phyloP scores from a whole-genome alignment of 1,140 invertebrate genomes.

The Drosophila bocqueti region DNA sequence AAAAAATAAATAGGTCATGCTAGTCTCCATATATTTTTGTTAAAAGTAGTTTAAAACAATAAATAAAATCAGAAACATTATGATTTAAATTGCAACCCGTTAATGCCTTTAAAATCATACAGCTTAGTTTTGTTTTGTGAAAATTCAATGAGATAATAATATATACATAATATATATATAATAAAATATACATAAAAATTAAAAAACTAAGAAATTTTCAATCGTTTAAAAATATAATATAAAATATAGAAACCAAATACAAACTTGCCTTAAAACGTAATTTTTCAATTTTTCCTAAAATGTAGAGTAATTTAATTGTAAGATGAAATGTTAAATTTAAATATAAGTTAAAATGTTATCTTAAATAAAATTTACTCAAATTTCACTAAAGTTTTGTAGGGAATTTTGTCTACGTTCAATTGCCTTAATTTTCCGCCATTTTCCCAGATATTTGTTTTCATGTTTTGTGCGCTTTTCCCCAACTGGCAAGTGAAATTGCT shows the following conservation, averaged over 20 bases:
- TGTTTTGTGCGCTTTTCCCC: conserved; percentile 21
- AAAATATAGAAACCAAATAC: neutral
- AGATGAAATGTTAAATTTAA: neutral
- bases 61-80: too few relatives aligned
- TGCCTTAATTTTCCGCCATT: neutral
- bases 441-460: conserved; percentile 34
- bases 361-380: neutral
- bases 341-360: neutral
- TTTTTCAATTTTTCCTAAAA: too few relatives aligned
- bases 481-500: conserved; percentile 68
- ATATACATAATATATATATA: too few relatives aligned
- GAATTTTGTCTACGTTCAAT: conserved; percentile 8
- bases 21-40: too few relatives aligned
- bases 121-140: too few relatives aligned
- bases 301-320: neutral
- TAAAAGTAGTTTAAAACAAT: too few relatives aligned
- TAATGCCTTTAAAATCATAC: too few relatives aligned
- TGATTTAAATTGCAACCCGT: too few relatives aligned
- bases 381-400: neutral
- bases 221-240: too few relatives aligned
- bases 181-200: too few relatives aligned
- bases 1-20: neutral
- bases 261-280: neutral
- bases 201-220: too few relatives aligned
- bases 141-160: too few relatives aligned